These are phyloP conservation scores for Leptinotarsa tumamoca DNA, from an alignment of 2,888 invertebrate genomes.

Conservation along the genomic window DNA sequence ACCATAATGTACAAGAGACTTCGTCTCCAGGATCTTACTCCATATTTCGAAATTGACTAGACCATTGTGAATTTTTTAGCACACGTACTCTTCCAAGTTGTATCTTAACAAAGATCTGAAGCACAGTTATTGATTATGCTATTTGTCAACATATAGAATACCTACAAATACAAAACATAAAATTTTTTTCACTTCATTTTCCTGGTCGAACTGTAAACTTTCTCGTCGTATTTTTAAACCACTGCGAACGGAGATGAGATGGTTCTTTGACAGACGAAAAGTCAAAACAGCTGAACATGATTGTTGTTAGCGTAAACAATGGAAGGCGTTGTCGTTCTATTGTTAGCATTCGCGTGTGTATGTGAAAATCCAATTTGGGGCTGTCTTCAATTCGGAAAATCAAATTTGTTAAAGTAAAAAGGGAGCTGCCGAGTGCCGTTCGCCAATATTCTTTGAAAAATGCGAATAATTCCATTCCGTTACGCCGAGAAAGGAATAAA, in stretches of 20 bases:
- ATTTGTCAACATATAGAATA: too few relatives aligned
- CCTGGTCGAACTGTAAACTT: too few relatives aligned
- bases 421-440: slow-evolving; percentile 10
- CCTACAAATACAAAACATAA: too few relatives aligned
- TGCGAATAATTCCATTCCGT: slow-evolving; percentile 25
- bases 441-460: slow-evolving; percentile 19
- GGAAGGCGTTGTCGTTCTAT: slow-evolving; percentile 5
- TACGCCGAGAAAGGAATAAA: slow-evolving; percentile 2
- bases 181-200: too few relatives aligned
- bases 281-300: slow-evolving; percentile 22
- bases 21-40: too few relatives aligned
- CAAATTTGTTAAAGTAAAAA: slow-evolving; percentile 26
- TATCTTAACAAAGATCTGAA: too few relatives aligned
- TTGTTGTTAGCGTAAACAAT: slow-evolving; percentile 24
- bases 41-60: too few relatives aligned
- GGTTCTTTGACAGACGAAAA: slow-evolving; percentile 10
- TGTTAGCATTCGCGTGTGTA: slow-evolving; percentile 22
- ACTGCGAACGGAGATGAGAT: background rate
- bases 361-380: slow-evolving; percentile 30
- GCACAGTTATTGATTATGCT: too few relatives aligned
- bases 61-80: too few relatives aligned
- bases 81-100: too few relatives aligned
- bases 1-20: too few relatives aligned
- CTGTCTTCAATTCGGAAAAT: slow-evolving; percentile 30
- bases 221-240: too few relatives aligned